A percentile compares a stretch with the other conserved stretches of the same genome.
Conservation (phyloP, 35 echinoderm and acorn worm species). For the Apostichopus parvimensis region DNA sequence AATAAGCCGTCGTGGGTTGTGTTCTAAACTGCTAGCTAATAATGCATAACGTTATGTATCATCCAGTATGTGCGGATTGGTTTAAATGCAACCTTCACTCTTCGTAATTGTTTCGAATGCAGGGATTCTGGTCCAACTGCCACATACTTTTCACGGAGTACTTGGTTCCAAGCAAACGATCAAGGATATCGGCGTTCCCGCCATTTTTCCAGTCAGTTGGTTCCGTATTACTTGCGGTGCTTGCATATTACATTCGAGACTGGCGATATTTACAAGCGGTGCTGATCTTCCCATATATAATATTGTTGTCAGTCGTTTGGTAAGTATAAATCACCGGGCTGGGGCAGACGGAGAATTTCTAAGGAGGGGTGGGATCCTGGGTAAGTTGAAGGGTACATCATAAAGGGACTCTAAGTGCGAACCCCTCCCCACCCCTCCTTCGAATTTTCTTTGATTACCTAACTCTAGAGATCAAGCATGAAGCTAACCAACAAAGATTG, state of each 20-base stretch:
- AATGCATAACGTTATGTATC: too few relatives aligned
- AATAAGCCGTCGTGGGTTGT: too few relatives aligned
- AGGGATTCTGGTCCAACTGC: slow-evolving; percentile 43
- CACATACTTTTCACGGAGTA: slow-evolving; percentile 31
- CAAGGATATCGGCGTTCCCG: not conserved
- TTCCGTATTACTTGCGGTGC: not conserved
- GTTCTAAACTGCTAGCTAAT: too few relatives aligned
- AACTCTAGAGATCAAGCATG: too few relatives aligned
- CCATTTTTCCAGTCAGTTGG: slow-evolving; percentile 25
- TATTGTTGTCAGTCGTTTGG: slow-evolving; percentile 1
- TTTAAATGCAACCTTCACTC: not conserved
- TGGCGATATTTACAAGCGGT: slow-evolving; percentile 49
- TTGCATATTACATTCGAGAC: slow-evolving; percentile 46
- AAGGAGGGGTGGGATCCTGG: too few relatives aligned
- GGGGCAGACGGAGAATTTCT: not conserved
- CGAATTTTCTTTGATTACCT: too few relatives aligned
- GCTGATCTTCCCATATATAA: not conserved
- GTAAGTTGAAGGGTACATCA: too few relatives aligned
- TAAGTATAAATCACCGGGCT: not conserved
- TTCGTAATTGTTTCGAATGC: not conserved
- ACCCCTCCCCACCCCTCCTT: too few relatives aligned
- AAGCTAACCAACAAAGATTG: too few relatives aligned
- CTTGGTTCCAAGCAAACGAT: slow-evolving; percentile 1
- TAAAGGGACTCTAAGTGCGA: too few relatives aligned
- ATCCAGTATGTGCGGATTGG: not conserved